These are phyloP conservation scores for Drosophila repletoides DNA, from an alignment of 1,140 invertebrate genomes.

Conservation along the genomic window DNA sequence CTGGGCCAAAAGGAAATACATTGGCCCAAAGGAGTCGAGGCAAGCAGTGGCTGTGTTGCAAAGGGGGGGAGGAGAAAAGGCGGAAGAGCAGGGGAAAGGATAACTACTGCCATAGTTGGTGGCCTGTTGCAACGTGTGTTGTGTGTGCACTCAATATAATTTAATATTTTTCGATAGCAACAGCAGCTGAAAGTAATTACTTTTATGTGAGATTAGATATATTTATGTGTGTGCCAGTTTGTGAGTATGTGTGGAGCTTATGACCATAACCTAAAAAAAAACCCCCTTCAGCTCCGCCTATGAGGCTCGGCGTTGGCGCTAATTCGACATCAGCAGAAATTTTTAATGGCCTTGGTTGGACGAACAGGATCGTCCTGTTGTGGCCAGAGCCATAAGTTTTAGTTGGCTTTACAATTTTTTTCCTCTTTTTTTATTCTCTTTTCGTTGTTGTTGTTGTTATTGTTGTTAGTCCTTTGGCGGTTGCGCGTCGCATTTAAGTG, in stretches of 20 bases:
- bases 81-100: neutral
- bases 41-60: neutral
- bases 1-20: constrained; percentile 43
- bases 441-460: neutral
- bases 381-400: constrained; percentile 25
- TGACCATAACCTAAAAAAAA: constrained; percentile 19
- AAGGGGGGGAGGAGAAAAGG: neutral
- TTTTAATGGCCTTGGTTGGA: constrained; percentile 56
- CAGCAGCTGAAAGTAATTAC: constrained; percentile 80
- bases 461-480: constrained; percentile 22
- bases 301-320: constrained; percentile 18
- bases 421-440: neutral
- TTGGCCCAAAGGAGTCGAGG: neutral
- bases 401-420: constrained; percentile 36
- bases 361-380: neutral
- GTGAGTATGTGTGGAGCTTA: constrained; percentile 6
- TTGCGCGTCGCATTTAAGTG: constrained; percentile 60
- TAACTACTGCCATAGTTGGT: constrained; percentile 22
- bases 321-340: constrained; percentile 73
- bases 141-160: constrained; percentile 74
- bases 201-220: constrained; percentile 79
- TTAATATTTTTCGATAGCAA: constrained; percentile 80
- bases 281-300: neutral
- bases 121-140: constrained; percentile 40
- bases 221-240: constrained; percentile 58